Evolutionary conservation across 2,113 vertebrate species (phyloP).

Genomic region (Petrocephalus microphthalmus): DNA sequence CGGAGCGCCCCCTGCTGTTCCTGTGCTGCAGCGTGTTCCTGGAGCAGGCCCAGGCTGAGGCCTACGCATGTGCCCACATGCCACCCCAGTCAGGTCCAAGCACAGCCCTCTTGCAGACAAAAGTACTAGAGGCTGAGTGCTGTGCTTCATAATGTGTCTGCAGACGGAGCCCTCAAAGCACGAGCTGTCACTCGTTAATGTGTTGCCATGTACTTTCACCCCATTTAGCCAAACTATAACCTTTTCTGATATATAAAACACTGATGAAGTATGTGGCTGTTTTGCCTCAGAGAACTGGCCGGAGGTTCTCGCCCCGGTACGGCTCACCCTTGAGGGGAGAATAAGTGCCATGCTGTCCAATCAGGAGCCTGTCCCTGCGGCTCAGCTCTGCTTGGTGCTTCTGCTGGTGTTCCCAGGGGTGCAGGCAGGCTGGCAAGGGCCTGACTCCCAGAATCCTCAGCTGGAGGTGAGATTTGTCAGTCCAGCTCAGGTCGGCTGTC

Average conservation of each 20-base stretch:
- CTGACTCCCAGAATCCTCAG: background rate
- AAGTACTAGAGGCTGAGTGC: no score
- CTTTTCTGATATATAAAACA: no score
- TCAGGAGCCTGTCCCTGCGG: background rate
- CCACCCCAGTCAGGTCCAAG: background rate
- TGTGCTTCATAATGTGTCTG: no score
- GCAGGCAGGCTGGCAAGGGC: background rate
- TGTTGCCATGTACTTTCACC: no score
- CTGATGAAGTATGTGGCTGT: no score
- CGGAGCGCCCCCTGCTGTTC: conserved; percentile 12
- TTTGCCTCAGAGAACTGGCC: no score
- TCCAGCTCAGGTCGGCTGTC: background rate
- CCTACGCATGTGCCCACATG: conserved; percentile 1
- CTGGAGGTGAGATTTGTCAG: background rate
- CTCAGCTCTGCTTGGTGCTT: background rate
- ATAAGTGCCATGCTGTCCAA: background rate
- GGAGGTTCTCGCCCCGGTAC: no score
- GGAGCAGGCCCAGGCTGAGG: conserved; percentile 11
- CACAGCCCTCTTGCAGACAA: no score
- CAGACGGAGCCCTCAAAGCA: no score
- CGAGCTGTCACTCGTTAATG: no score
- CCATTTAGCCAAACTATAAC: no score
- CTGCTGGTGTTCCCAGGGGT: background rate
- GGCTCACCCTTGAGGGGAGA: no score
- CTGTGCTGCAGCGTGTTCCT: conserved; percentile 19